Percentiles rank a stretch among this genome's conserved stretches.
These are phyloP conservation scores for Oreortyx pictus DNA, from an alignment of 2,797 vertebrate species.

Conservation along the genomic window DNA sequence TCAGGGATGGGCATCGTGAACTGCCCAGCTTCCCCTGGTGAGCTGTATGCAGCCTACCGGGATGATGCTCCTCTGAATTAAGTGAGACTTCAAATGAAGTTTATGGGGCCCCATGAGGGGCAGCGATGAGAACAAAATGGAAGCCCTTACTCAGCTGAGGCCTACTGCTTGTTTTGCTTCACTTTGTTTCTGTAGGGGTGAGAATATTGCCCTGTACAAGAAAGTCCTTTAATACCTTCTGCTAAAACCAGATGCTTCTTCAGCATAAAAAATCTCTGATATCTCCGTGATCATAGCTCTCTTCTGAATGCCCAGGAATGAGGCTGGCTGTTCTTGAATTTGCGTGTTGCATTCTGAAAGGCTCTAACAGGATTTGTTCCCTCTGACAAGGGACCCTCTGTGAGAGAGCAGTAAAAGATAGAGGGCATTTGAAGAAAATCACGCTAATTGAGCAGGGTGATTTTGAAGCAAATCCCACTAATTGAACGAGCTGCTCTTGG, in stretches of 20 bases:
- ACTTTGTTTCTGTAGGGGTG: neutral
- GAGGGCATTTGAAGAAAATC: slow-evolving; percentile 44
- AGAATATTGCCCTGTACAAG: neutral
- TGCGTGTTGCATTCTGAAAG: slow-evolving; percentile 9
- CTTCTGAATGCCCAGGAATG: slow-evolving; percentile 1
- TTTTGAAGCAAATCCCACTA: slow-evolving; percentile 53
- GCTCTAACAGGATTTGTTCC: slow-evolving; percentile 1
- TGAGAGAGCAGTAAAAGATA: neutral
- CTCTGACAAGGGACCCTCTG: slow-evolving; percentile 15
- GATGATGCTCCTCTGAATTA: neutral
- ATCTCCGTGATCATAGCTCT: neutral
- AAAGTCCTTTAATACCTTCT: slow-evolving; percentile 7
- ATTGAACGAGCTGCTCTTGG: slow-evolving; percentile 18
- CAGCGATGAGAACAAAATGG: neutral
- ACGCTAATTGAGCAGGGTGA: slow-evolving; percentile 33
- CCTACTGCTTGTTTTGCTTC: neutral
- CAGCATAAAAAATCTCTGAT: neutral
- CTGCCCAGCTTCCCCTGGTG: neutral
- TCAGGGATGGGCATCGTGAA: neutral
- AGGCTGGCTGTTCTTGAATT: slow-evolving; percentile 23
- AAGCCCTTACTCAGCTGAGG: neutral
- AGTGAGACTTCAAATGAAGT: neutral
- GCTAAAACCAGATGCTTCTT: slow-evolving; percentile 26
- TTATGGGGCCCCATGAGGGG: neutral
- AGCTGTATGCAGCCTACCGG: neutral